Percentiles rank a stretch among this genome's conserved stretches.
Evolutionary conservation across 2,797 vertebrate species (phyloP).

Genomic region (Loris lydekkerianus): DNA sequence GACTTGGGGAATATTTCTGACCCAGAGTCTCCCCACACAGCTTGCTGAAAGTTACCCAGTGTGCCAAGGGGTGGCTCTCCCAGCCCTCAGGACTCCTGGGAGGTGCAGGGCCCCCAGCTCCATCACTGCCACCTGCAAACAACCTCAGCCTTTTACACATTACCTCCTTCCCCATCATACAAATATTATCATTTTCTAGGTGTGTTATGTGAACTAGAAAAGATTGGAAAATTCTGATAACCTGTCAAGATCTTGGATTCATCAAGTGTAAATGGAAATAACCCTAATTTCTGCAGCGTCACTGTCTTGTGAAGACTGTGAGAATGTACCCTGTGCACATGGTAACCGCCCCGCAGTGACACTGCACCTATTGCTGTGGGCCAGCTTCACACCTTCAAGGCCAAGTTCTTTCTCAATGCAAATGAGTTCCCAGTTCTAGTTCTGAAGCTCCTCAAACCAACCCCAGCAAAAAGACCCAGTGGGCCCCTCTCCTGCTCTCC

Average conservation of each 20-base stretch:
- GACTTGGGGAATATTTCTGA: background rate
- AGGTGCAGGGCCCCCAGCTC: background rate
- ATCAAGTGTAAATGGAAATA: constrained; percentile 12
- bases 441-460: background rate
- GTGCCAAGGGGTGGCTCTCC: background rate
- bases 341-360: background rate
- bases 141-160: background rate
- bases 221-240: background rate
- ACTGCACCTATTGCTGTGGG: background rate
- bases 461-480: background rate
- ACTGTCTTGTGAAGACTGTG: background rate
- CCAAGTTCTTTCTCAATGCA: background rate
- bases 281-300: background rate
- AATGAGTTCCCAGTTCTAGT: background rate
- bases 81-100: background rate
- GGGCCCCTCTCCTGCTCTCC: background rate
- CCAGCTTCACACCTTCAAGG: background rate
- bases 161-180: background rate
- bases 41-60: background rate
- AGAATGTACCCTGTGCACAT: background rate
- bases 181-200: background rate
- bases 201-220: background rate
- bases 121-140: background rate
- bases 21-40: background rate
- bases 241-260: background rate